Evolutionary conservation across 2,888 invertebrate species (phyloP), one percentile per base, ranked within the genome.

Genomic region (Zootermopsis nevadensis): DNA sequence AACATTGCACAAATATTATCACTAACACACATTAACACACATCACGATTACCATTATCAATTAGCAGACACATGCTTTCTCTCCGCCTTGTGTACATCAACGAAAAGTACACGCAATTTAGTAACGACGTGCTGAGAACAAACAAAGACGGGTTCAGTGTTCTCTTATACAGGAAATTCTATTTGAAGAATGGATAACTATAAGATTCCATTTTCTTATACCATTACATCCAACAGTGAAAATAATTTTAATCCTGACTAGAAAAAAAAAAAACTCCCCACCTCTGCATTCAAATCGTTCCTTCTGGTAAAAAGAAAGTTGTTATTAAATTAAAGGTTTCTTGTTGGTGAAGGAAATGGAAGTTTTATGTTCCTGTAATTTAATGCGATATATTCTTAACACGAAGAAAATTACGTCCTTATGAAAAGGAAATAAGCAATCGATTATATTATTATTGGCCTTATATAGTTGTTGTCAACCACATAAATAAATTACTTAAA

Each of bases 231-330:
- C 12, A 69, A 8, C 30, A 69, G 30, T 1, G 31, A 69, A 60
- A 66, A 66, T 30, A 66, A 66, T 66, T 66, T 66, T 6, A 66
- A 27, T n/a, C 12, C 66, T 66, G 66, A 66, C 27, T n/a, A 66
- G 12, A 66, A 66, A 27, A 66, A 60, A 66, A 66, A 27, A 66
- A 60, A 66, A 7, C 27, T 33, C 74, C 38, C 74, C 33, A 38
- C 24, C 38, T 38, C 38, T 74, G 74, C 38, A 74, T 38, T 74
- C 74, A 74, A 38, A 74, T 3, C 7, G 22, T 7, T 38, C 74
- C 74, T 74, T 38, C 74, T 74, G 74, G 74, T 19, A 74, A 74
- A 74, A 35, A 74, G 38, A 35, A 74, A 74, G 38, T 7, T 38
- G 6, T 74, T 66, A 66, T 30, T 66, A 66, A 66, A 27, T 66